Evolutionary conservation across 2,797 vertebrate genomes (phyloP), one percentile per base, ranked within the genome.

Genomic region (Buceros bicornis): DNA sequence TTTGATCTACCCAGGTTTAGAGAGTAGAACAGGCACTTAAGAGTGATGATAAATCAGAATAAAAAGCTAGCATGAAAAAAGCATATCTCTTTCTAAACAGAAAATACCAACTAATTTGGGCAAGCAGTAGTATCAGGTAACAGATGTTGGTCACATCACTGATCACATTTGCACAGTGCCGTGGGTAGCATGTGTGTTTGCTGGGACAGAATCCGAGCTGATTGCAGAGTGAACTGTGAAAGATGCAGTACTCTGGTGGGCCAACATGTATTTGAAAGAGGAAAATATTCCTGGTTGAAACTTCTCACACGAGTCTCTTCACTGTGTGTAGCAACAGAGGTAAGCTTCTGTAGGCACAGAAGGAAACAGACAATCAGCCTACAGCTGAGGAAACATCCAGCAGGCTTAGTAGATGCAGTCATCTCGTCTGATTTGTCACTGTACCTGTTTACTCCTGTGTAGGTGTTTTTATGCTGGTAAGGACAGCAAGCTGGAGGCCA

Each of bases 161-260:
- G 0, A 22, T 81, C 7, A 1, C 0, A 0, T 64, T 43, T 48
- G 13, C 1, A 0, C 13, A 20, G 22, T 19, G 50, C 40, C 25
- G 11, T 18, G 13, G 7, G 43, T 16, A 21, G 48, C 10, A 6
- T 0, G 0, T 51, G 57, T 3, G 1, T 45, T 82, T 74, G 16
- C 37, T n/a, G 19, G n/a, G 45, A 9, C 12, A 33, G 45, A 25
- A 31, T 33, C 33, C 0, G 2, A 74, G 61, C 20, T 67, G 57
- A n/a, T 11, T 21, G 64, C 24, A 40, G 43, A 35, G 53, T 3
- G 7, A 73, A 20, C 6, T 11, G 18, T 25, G n/a, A 15, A 51
- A 66, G 31, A 25, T 3, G 4, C 8, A 19, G n/a, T 24, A 13
- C 35, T n/a, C 10, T 5, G 9, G 8, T 28, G 17, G 50, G 6